A percentile compares a stretch with the other conserved stretches of the same genome.
These are phyloP conservation scores for Caradrina clavipalpis DNA, from an alignment of 2,888 invertebrate species.

Conservation along the genomic window DNA sequence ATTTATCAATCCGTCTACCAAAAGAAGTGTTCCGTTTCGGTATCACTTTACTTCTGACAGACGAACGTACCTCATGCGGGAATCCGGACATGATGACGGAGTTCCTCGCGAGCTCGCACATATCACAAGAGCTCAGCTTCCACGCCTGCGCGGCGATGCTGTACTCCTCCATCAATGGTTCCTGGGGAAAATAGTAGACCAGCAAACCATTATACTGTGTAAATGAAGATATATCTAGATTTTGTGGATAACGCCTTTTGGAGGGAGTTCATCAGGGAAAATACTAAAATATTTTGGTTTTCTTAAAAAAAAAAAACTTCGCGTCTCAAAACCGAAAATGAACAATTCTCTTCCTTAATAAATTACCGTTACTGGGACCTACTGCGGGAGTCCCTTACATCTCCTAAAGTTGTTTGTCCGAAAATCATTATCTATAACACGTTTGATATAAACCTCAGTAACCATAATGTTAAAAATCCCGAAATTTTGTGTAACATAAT, in stretches of 20 bases:
- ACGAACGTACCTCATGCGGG: conserved; percentile 94
- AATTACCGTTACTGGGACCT: too few relatives aligned
- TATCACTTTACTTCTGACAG: neutral
- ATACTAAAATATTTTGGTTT: too few relatives aligned
- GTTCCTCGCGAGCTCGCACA: conserved; percentile 99
- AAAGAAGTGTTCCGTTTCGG: neutral
- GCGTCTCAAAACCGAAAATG: too few relatives aligned
- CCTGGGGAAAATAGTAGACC: conserved; percentile 85
- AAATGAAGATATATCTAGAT: neutral
- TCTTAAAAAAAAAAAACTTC: too few relatives aligned
- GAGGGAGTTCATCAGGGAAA: too few relatives aligned
- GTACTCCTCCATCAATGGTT: conserved; percentile 99
- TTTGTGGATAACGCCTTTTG: neutral
- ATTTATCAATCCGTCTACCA: neutral
- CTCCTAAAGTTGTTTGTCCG: too few relatives aligned
- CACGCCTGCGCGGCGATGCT: conserved; percentile 99
- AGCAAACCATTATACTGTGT: neutral
- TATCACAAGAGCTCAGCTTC: conserved; percentile 99
- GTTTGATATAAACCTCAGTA: too few relatives aligned
- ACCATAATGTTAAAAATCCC: too few relatives aligned
- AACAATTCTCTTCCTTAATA: too few relatives aligned
- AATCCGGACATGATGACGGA: conserved; percentile 99
- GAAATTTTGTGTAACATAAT: too few relatives aligned
- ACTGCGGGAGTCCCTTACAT: too few relatives aligned
- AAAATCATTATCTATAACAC: too few relatives aligned